Base-by-base conservation (phyloP, 2,797 vertebrate genomes). In the Coracias cyanogaster region DNA sequence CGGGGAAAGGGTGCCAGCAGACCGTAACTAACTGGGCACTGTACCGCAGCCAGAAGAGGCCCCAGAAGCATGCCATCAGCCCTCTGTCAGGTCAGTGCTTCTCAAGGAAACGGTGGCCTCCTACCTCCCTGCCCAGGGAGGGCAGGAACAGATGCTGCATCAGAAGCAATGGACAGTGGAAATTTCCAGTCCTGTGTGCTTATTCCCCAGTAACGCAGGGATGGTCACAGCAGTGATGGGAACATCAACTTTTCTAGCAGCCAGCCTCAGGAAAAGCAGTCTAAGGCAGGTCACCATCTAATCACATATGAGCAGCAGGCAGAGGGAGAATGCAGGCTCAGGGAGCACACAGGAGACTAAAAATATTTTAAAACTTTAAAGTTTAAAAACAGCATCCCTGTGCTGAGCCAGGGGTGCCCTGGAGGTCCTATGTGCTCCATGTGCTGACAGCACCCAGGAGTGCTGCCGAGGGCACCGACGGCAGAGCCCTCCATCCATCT, bases 1-100 rank as follows among this genome's bases (percentile, higher is more conserved):
- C 7, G 26, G 28, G 25, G 29, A 94, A 70, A 60, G 26, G 46
- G 35, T 89, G 29, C 41, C 76, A 39, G 35, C 22, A 15, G 52
- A 92, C 83, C 58, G 3, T 93, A 92, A 91, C 89, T 94, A 96
- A 89, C 93, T 29, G 61, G 65, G 58, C 6, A 16, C 62, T 69
- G 57, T 29, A 54, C n/a, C 16, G 13, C 49, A 81, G 79, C 74
- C 84, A 74, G 55, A n/a, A 78, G 69, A 49, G 41, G 51, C 51
- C 77, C 45, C 69, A 55, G 77, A 41, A 89, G 39, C 1, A 0
- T 51, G 45, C 31, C 41, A 33, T 28, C 52, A 57, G 65, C 29
- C 41, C 39, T 12, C 76, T 10, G 49, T 26, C 55, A 90, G 24
- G 48, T 39, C 82, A 81, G 43, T 12, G 51, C 77, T 76, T 67